Evolutionary conservation across 2,888 invertebrate genomes (phyloP).

Genomic region (Leptodirus hochenwartii): DNA sequence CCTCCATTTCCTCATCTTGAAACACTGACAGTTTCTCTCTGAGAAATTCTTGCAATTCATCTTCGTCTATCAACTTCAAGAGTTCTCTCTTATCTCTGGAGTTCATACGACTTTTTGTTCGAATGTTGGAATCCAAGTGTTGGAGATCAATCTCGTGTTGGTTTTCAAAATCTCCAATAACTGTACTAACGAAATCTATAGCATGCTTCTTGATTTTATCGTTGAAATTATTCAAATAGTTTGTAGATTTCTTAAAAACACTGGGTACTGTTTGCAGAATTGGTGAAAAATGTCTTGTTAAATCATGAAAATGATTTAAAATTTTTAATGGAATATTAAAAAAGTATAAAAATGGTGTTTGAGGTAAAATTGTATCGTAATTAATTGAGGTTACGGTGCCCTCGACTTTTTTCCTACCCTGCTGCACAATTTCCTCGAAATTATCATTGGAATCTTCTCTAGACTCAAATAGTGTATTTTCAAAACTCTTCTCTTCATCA

Average conservation of each 20-base stretch:
- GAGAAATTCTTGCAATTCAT: slow-evolving; percentile 19
- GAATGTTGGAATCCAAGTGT: not conserved
- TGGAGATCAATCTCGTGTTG: not conserved
- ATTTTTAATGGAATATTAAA: slow-evolving; percentile 21
- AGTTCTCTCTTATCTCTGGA: slow-evolving; percentile 8
- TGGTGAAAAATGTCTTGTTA: slow-evolving; percentile 18
- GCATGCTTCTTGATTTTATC: slow-evolving; percentile 19
- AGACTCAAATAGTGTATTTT: no score
- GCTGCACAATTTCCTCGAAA: slow-evolving; percentile 3
- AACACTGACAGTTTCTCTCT: slow-evolving; percentile 16
- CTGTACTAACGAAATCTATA: slow-evolving; percentile 19
- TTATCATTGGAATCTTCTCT: no score
- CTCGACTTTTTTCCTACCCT: slow-evolving; percentile 5
- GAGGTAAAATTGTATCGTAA: slow-evolving; percentile 15
- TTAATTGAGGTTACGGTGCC: no score
- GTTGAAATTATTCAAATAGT: slow-evolving; percentile 20
- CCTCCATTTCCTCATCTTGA: slow-evolving; percentile 8
- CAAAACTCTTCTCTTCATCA: no score
- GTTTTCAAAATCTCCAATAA: slow-evolving; percentile 21
- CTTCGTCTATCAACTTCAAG: slow-evolving; percentile 18
- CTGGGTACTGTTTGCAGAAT: slow-evolving; percentile 20
- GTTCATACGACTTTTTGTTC: slow-evolving; percentile 1
- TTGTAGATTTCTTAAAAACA: slow-evolving; percentile 19
- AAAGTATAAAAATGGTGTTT: slow-evolving; percentile 20
- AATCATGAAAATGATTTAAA: slow-evolving; percentile 18